Evolutionary conservation across 1,140 invertebrate species (phyloP).

Genomic region (Diabrotica virgifera): DNA sequence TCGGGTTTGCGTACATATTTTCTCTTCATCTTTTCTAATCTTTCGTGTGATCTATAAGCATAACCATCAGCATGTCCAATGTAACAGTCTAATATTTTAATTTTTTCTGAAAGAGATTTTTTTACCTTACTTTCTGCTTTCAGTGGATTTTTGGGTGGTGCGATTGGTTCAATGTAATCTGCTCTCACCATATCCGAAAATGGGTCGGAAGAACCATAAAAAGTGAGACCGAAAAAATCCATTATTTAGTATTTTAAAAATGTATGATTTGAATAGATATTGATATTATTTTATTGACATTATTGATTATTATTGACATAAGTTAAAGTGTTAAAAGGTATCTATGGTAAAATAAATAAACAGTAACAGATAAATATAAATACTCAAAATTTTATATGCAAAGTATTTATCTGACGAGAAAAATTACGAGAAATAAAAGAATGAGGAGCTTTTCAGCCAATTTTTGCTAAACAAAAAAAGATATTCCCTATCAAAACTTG

Average conservation of each 20-base stretch:
- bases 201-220: slow-evolving; percentile 30
- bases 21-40: slow-evolving; percentile 32
- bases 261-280: no score
- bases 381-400: no score
- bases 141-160: slow-evolving; percentile 14
- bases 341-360: no score
- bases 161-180: slow-evolving; percentile 35
- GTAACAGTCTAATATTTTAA: slow-evolving; percentile 38
- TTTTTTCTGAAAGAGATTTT: slow-evolving; percentile 31
- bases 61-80: slow-evolving; percentile 38
- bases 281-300: no score
- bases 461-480: no score
- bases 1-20: slow-evolving; percentile 32
- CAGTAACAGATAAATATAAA: no score
- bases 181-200: slow-evolving; percentile 37
- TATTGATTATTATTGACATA: no score
- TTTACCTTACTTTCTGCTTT: slow-evolving; percentile 6
- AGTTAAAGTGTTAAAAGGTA: no score
- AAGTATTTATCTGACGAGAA: no score
- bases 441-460: no score
- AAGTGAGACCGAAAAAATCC: slow-evolving; percentile 39
- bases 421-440: no score
- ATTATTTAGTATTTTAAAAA: slow-evolving; percentile 25
- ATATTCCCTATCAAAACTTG: no score
- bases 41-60: slow-evolving; percentile 37